Percentiles rank a stretch among this genome's conserved stretches.
Evolutionary conservation across 2,888 invertebrate species (phyloP).

Genomic region (Epirrhoe alternata): DNA sequence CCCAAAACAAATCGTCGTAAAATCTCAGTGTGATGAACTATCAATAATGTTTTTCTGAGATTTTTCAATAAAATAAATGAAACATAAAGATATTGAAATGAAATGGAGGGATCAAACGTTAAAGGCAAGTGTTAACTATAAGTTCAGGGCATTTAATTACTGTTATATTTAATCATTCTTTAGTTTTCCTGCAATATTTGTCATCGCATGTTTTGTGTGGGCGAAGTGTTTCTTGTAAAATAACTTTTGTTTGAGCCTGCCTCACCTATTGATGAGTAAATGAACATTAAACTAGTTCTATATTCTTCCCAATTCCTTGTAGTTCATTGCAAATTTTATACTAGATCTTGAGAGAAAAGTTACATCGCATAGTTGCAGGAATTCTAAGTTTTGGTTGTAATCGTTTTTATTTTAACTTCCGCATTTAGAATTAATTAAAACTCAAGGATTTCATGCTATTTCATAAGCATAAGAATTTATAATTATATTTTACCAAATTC

Average conservation of each 20-base stretch:
- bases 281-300: neutral
- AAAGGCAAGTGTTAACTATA: conserved; percentile 61
- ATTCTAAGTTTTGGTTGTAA: neutral
- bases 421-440: conserved; percentile 30
- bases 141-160: conserved; percentile 3
- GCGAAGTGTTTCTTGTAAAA: conserved; percentile 69
- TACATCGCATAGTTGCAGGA: neutral
- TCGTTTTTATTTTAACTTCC: conserved; percentile 24
- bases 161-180: conserved; percentile 36
- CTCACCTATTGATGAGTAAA: conserved; percentile 28
- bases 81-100: conserved; percentile 62
- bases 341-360: neutral
- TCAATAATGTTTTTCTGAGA: conserved; percentile 47
- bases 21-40: conserved; percentile 35
- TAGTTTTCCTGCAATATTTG: conserved; percentile 61
- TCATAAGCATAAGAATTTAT: neutral
- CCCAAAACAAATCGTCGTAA: conserved; percentile 2
- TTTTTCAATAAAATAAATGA: conserved; percentile 50
- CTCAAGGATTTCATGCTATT: conserved; percentile 45
- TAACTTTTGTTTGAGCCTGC: conserved; percentile 73
- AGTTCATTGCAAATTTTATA: neutral
- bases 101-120: conserved; percentile 72
- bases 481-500: neutral
- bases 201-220: conserved; percentile 71
- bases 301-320: neutral